A percentile compares a stretch with the other conserved stretches of the same genome.
Evolutionary conservation across 2,113 vertebrate species (phyloP).

Genomic region (Hippocampus guttulatus): DNA sequence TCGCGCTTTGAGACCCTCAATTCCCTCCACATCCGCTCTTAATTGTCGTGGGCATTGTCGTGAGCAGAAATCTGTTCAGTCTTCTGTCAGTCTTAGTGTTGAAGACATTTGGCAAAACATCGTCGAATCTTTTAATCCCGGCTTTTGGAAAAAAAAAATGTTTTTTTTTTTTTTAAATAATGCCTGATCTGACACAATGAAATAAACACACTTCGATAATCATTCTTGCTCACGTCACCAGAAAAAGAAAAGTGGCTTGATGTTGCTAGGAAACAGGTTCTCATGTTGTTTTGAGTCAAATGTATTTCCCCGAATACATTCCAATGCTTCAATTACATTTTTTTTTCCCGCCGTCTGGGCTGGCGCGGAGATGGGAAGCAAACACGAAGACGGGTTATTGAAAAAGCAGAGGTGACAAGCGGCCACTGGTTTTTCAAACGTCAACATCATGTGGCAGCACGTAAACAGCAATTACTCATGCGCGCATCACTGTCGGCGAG

Average conservation of each 20-base stretch:
- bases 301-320: constrained; percentile 59
- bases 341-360: constrained; percentile 3
- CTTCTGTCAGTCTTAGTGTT: constrained; percentile 32
- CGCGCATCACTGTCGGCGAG: constrained; percentile 31
- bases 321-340: constrained; percentile 41
- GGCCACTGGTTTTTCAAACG: constrained; percentile 20
- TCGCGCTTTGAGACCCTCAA: constrained; percentile 13
- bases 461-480: constrained; percentile 41
- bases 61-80: constrained; percentile 34
- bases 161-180: constrained; percentile 11
- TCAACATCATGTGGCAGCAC: constrained; percentile 35
- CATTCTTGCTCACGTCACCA: constrained; percentile 13
- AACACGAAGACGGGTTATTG: constrained; percentile 25
- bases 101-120: constrained; percentile 33
- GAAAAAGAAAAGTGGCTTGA: constrained; percentile 60
- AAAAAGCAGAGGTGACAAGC: constrained; percentile 21
- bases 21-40: constrained; percentile 24
- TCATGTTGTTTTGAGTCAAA: constrained; percentile 46
- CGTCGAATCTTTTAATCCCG: constrained; percentile 20
- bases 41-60: constrained; percentile 7
- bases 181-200: background rate
- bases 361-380: constrained; percentile 25
- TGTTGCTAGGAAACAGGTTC: constrained; percentile 77
- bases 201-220: background rate
- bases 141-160: background rate